Evolutionary conservation across 2,888 invertebrate species (phyloP).

Genomic region (Meganola albula): DNA sequence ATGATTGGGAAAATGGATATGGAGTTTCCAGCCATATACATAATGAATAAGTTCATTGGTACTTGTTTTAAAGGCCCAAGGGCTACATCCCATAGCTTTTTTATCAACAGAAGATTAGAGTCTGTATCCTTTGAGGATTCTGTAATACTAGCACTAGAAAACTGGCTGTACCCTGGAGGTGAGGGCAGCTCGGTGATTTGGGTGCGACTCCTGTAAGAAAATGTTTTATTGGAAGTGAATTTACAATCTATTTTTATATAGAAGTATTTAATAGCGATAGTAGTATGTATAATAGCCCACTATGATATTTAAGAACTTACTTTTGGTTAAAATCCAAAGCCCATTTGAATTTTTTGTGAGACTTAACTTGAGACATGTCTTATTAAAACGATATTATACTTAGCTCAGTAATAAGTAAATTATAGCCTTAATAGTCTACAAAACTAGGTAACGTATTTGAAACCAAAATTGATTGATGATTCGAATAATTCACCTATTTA

Average conservation of each 20-base stretch:
- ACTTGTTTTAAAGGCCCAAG: constrained; percentile 96
- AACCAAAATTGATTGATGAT: too few species aligned
- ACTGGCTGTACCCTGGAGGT: constrained; percentile 91
- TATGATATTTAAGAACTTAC: constrained; percentile 61
- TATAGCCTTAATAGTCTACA: too few species aligned
- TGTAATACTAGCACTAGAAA: constrained; percentile 82
- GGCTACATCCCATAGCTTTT: constrained; percentile 98
- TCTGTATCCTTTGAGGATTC: constrained; percentile 91
- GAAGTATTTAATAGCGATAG: too few species aligned
- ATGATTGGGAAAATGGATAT: constrained; percentile 99
- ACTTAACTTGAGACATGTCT: constrained; percentile 60
- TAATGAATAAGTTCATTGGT: constrained; percentile 99
- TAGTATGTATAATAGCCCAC: too few species aligned
- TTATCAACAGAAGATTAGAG: constrained; percentile 90
- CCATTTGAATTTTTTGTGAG: constrained; percentile 79
- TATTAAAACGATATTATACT: too few species aligned
- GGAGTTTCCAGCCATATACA: constrained; percentile 99
- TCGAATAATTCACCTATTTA: too few species aligned
- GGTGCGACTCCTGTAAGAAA: constrained; percentile 43
- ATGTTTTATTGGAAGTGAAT: constrained; percentile 1
- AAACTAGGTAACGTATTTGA: too few species aligned
- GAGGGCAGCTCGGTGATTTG: constrained; percentile 79
- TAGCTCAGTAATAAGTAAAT: too few species aligned
- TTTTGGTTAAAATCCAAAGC: constrained; percentile 79
- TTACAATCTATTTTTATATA: too few species aligned